These are phyloP conservation scores for Cochlearius cochlearius DNA, from an alignment of 2,113 vertebrate genomes.

Conservation along the genomic window DNA sequence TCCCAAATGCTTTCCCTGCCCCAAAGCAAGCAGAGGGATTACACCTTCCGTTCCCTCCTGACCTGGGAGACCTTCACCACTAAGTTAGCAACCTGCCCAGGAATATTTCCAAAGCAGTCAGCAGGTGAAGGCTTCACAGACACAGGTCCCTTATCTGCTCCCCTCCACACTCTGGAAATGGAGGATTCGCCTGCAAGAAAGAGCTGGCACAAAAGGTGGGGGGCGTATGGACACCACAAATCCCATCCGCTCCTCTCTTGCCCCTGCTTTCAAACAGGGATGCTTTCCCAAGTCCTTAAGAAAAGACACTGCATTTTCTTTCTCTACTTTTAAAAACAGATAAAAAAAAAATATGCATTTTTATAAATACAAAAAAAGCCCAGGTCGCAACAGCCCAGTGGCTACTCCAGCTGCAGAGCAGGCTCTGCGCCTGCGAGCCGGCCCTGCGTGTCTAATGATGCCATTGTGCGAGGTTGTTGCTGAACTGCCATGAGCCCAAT, in stretches of 20 bases:
- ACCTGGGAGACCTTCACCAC: background rate
- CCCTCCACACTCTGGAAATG: background rate
- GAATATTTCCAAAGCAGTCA: background rate
- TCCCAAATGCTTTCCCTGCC: background rate
- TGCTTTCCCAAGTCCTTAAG: background rate
- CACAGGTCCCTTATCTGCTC: background rate
- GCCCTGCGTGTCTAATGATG: conserved; percentile 57
- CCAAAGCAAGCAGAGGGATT: background rate
- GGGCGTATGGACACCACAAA: background rate
- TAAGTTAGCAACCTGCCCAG: background rate
- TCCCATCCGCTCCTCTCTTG: background rate
- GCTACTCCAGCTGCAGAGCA: conserved; percentile 48
- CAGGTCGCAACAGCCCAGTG: background rate
- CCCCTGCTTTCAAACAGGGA: background rate
- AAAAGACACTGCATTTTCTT: background rate
- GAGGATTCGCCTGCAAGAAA: background rate
- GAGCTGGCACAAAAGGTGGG: fast-evolving
- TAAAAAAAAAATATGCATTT: background rate
- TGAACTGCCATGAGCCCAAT: conserved; percentile 8
- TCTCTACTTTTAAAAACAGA: background rate
- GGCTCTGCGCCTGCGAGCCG: background rate
- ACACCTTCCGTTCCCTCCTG: background rate
- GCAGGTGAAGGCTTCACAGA: background rate
- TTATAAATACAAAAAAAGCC: background rate
- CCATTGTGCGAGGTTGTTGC: conserved; percentile 39